These are phyloP conservation scores for Cheilinus undulatus DNA, from an alignment of 2,113 vertebrate genomes.

Conservation along the genomic window DNA sequence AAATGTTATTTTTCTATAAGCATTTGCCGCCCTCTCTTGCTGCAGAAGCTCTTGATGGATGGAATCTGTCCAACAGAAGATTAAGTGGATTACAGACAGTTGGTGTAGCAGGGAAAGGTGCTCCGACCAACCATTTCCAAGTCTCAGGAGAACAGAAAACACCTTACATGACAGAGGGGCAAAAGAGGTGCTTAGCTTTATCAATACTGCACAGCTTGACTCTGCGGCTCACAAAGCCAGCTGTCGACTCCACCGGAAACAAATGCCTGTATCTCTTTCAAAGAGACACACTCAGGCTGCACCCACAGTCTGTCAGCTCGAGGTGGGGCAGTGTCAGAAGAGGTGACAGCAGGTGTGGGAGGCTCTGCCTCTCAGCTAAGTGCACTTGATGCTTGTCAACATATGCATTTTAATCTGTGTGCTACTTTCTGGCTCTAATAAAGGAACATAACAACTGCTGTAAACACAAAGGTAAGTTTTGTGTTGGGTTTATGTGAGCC, in stretches of 20 bases:
- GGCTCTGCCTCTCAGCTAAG: background rate
- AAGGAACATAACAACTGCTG: background rate
- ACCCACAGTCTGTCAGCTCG: slow-evolving; percentile 20
- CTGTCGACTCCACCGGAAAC: slow-evolving; percentile 32
- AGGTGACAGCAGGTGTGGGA: slow-evolving; percentile 52
- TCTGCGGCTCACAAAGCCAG: slow-evolving; percentile 47
- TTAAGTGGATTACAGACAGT: slow-evolving; percentile 66
- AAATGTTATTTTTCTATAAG: slow-evolving; percentile 21
- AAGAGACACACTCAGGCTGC: slow-evolving; percentile 13
- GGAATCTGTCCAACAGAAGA: slow-evolving; percentile 32
- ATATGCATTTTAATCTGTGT: slow-evolving; percentile 43
- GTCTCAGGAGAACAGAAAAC: slow-evolving; percentile 59
- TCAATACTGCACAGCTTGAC: slow-evolving; percentile 74
- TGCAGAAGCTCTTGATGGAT: slow-evolving; percentile 7
- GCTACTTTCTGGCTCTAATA: background rate
- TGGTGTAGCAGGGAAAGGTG: slow-evolving; percentile 52
- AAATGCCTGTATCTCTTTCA: slow-evolving; percentile 33
- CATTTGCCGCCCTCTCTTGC: slow-evolving; percentile 22
- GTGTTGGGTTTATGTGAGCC: background rate
- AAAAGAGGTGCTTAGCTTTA: slow-evolving; percentile 66
- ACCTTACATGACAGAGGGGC: slow-evolving; percentile 54
- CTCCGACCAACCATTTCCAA: slow-evolving; percentile 44
- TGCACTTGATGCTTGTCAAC: slow-evolving; percentile 3
- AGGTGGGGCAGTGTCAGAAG: slow-evolving; percentile 36
- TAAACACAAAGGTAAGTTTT: background rate